Percentiles rank a stretch among this genome's conserved stretches.
phyloP scores from a whole-genome alignment of 2,797 vertebrate genomes.

The Microhierax caerulescens region DNA sequence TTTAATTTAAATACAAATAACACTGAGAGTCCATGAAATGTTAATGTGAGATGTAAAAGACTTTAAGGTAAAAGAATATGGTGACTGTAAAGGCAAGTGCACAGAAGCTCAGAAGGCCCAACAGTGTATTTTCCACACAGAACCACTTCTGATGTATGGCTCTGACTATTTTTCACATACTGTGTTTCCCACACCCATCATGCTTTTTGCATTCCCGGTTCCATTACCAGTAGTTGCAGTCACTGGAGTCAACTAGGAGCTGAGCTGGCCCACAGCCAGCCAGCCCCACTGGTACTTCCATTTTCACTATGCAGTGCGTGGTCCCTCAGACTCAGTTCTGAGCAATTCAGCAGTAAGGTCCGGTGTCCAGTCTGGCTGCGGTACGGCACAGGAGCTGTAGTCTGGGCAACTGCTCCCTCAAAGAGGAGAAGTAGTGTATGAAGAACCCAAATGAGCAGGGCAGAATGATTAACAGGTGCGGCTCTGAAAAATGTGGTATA shows the following conservation, averaged over 20 bases:
- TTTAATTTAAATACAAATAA: background rate
- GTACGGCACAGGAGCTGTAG: background rate
- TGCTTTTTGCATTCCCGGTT: background rate
- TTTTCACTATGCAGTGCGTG: accelerated
- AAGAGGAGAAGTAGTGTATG: background rate
- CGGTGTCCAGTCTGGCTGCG: background rate
- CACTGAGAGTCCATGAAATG: background rate
- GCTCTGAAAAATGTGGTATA: background rate
- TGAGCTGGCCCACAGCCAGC: background rate
- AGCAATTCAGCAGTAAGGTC: background rate
- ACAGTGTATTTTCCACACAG: background rate
- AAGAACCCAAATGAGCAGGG: background rate
- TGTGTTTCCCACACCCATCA: background rate
- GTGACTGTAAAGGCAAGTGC: background rate
- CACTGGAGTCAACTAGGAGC: background rate
- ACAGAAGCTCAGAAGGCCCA: background rate
- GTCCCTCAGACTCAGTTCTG: background rate
- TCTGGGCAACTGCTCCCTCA: background rate
- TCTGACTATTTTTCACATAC: background rate
- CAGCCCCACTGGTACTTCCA: background rate
- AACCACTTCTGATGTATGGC: background rate
- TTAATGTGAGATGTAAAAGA: background rate
- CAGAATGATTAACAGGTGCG: background rate
- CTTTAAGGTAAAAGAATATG: background rate
- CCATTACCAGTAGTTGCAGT: background rate